These are phyloP conservation scores for Lasioglossum malachurum DNA, from an alignment of 2,888 invertebrate genomes.

Conservation along the genomic window DNA sequence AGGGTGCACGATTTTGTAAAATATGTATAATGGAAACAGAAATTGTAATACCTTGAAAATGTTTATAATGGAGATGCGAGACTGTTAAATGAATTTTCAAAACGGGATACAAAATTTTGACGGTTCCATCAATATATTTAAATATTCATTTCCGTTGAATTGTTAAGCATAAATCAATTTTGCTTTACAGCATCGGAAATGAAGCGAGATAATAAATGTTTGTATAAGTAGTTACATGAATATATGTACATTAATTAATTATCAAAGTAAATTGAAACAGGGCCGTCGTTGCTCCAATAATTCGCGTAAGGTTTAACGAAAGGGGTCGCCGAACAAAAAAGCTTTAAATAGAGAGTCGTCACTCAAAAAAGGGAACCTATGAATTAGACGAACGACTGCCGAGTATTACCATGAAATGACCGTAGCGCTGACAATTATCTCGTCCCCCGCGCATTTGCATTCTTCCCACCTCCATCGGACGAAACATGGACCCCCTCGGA, in stretches of 20 bases:
- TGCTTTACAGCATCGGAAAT: not conserved
- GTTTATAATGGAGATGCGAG: no score
- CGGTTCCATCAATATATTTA: not conserved
- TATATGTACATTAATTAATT: not conserved
- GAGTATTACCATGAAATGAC: constrained; percentile 24
- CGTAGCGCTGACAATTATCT: not conserved
- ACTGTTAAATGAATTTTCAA: not conserved
- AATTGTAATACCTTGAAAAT: not conserved
- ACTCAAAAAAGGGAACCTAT: not conserved
- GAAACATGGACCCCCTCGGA: not conserved
- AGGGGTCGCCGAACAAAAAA: not conserved
- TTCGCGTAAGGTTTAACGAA: not conserved
- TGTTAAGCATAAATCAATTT: not conserved
- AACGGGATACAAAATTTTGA: not conserved
- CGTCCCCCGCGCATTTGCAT: constrained; percentile 2
- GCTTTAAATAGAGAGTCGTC: not conserved
- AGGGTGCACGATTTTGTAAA: not conserved
- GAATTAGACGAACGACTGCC: constrained; percentile 5
- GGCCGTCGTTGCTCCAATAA: not conserved
- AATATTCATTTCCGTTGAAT: not conserved
- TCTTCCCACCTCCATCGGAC: not conserved
- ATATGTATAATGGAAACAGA: not conserved
- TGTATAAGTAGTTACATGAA: not conserved
- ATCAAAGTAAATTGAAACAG: not conserved
- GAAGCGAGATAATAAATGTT: not conserved